Evolutionary conservation across 2,797 vertebrate species (phyloP), one percentile per base, ranked within the genome.

Genomic region (Cyclopterus lumpus): DNA sequence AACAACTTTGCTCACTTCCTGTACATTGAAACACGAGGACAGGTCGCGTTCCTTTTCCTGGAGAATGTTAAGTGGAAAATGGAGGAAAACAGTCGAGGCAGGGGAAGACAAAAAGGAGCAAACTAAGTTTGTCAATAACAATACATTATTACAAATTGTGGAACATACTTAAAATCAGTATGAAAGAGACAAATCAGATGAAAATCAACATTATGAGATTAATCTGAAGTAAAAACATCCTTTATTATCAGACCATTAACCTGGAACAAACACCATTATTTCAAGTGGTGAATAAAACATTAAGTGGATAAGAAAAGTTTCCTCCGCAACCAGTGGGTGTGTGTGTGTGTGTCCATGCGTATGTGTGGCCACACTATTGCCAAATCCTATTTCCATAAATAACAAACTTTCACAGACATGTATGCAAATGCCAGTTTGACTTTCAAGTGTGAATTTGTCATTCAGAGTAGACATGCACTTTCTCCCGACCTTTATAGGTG

Each of bases 381-480:
- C 67, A 88, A 75, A 70, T 62, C 57, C 12, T 24, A 78, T 81
- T 81, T 69, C 79, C 76, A 82, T 71, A 78, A 88, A 80, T 80
- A 86, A 81, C 26, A 58, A 84, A 86, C 65, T 79, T 82, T 80
- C 80, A 79, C 73, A 86, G 68, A 77, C 79, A 34, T 78, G 82
- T 79, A 72, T 82, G 80, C 76, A 82, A 88, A 81, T 78, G 61
- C 57, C 78, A 83, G 77, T 87, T 88, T 85, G 86, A 90, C 89
- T 89, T 84, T 90, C 78, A 83, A 78, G 88, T 91, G 90, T 82
- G 87, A 92, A 86, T 88, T 57, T 85, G 90, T 91, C 87, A 90
- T 57, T 86, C 72, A 14, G 85, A 82, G 62, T 9, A 79, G 83
- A 85, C 63, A 5, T 89, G 80, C 66, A 28, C 44, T 75, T 80